A percentile compares a stretch with the other conserved stretches of the same genome.
Evolutionary conservation across 2,888 invertebrate genomes (phyloP).

Genomic region (Diaphora mendica): DNA sequence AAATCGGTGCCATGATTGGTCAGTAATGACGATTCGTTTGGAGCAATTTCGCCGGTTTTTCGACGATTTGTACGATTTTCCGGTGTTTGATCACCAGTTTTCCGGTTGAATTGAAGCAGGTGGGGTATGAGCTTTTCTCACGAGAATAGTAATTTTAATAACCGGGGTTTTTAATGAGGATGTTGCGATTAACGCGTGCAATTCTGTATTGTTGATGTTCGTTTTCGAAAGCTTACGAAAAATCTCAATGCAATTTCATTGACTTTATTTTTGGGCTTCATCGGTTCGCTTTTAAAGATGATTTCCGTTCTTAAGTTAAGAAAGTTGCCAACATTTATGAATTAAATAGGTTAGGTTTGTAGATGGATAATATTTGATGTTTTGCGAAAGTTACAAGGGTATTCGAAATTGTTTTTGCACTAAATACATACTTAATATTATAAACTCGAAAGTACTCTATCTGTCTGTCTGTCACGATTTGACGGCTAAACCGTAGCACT

Average conservation of each 20-base stretch:
- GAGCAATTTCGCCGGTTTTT: conserved; percentile 81
- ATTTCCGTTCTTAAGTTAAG: not conserved
- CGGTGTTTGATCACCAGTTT: conserved; percentile 81
- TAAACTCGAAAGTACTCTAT: no score
- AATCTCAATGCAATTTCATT: conserved; percentile 19
- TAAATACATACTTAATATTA: no score
- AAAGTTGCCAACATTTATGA: not conserved
- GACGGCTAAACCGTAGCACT: no score
- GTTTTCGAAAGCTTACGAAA: conserved; percentile 44
- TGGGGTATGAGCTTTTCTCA: conserved; percentile 78
- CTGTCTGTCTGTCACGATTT: no score
- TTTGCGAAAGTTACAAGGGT: not conserved
- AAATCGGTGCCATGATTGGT: conserved; percentile 72
- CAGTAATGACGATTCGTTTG: conserved; percentile 73
- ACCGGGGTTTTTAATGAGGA: conserved; percentile 69
- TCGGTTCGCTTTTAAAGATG: not conserved
- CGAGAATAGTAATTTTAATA: conserved; percentile 75
- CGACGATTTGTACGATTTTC: conserved; percentile 83
- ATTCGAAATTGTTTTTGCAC: not conserved
- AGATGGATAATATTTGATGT: not conserved
- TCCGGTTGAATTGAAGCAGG: conserved; percentile 81
- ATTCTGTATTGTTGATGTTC: conserved; percentile 53
- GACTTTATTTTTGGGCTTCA: conserved; percentile 7
- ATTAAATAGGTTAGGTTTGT: not conserved
- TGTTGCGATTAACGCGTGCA: conserved; percentile 65